Evolutionary conservation across 2,113 vertebrate species (phyloP).

Genomic region (Manacus vitellinus): DNA sequence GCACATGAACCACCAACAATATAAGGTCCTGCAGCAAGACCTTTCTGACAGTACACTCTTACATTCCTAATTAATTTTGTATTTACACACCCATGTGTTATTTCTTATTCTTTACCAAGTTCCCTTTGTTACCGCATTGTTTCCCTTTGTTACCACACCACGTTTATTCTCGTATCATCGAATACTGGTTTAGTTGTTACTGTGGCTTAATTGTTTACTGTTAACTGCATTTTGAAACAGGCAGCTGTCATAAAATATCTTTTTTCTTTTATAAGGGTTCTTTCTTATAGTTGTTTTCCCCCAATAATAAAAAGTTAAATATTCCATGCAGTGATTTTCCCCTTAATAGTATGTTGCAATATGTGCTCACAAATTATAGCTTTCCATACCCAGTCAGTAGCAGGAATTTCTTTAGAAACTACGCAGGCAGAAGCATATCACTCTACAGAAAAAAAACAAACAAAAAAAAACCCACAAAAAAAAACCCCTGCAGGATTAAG

Average conservation of each 20-base stretch:
- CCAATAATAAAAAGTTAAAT: not conserved
- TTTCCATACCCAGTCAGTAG: not conserved
- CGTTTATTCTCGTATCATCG: not conserved
- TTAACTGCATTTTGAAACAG: not conserved
- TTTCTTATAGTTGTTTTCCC: not conserved
- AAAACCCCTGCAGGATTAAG: not conserved
- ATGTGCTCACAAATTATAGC: not conserved
- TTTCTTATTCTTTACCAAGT: not conserved
- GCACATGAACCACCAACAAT: not conserved
- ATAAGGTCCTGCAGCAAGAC: not conserved
- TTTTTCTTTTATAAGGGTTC: not conserved
- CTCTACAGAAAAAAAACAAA: not conserved
- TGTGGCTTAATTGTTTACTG: not conserved
- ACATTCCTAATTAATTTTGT: not conserved
- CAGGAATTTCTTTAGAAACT: not conserved
- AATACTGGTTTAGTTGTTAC: not conserved
- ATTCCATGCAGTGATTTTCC: not conserved
- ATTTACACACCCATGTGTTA: not conserved
- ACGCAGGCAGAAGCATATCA: not conserved
- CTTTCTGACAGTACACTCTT: not conserved
- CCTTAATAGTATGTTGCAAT: not conserved
- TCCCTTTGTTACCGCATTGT: not conserved
- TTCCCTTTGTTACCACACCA: not conserved
- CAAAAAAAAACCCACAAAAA: not conserved
- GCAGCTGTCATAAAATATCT: not conserved